phyloP scores from a whole-genome alignment of 92 coral and sea anemone genomes.

The Pocillopora grandis region DNA sequence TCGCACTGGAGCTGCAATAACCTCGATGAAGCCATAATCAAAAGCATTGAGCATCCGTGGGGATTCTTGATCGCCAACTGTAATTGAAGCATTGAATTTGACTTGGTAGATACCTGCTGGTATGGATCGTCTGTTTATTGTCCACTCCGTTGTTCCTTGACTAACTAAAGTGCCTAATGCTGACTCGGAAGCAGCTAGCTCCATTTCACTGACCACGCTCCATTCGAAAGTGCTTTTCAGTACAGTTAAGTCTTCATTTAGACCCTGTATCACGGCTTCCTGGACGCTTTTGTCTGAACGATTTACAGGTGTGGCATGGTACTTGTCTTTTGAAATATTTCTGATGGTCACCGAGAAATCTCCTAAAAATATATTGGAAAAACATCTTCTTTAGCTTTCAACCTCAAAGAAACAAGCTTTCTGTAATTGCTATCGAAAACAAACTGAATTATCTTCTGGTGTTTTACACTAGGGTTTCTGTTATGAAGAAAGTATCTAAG shows the following conservation, averaged over 20 bases:
- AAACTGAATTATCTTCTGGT: no score
- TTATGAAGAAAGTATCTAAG: no score
- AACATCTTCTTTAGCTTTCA: background rate
- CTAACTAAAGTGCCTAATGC: constrained; percentile 15
- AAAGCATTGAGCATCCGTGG: constrained; percentile 10
- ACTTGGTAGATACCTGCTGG: constrained; percentile 24
- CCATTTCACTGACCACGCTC: constrained; percentile 22
- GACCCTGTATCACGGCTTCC: constrained; percentile 10
- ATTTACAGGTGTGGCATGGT: background rate
- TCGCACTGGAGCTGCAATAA: constrained; percentile 35
- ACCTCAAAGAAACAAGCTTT: background rate
- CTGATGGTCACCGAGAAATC: constrained; percentile 14
- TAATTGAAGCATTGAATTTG: constrained; percentile 23
- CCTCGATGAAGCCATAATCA: constrained; percentile 53
- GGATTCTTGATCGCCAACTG: constrained; percentile 13
- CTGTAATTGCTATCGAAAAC: no score
- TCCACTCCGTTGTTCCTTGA: constrained; percentile 33
- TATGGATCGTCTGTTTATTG: constrained; percentile 16
- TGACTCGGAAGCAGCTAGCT: constrained; percentile 10
- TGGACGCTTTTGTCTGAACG: constrained; percentile 17
- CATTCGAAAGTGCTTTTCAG: constrained; percentile 16
- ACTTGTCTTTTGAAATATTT: constrained; percentile 29
- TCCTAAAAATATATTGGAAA: background rate
- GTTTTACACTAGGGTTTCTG: no score
- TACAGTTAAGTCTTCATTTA: background rate